These are phyloP conservation scores for Pyrocoelia pectoralis DNA, from an alignment of 2,888 invertebrate species.

Conservation along the genomic window DNA sequence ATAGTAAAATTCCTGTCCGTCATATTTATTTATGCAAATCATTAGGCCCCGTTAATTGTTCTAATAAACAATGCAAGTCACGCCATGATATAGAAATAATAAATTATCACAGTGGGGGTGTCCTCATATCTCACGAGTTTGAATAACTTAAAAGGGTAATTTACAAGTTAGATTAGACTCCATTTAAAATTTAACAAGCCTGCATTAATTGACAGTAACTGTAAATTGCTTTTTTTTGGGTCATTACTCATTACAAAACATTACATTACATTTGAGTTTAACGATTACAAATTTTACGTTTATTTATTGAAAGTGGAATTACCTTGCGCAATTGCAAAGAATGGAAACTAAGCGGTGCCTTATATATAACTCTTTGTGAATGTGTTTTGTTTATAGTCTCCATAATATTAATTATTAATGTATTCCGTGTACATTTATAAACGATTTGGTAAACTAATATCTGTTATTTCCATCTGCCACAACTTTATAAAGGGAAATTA, in stretches of 20 bases:
- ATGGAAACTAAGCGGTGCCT: neutral
- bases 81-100: conserved; percentile 51
- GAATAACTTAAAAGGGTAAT: conserved; percentile 51
- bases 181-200: conserved; percentile 47
- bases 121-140: conserved; percentile 46
- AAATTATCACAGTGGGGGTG: conserved; percentile 52
- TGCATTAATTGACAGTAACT: conserved; percentile 52
- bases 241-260: conserved; percentile 33
- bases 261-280: neutral
- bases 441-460: no score
- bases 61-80: conserved; percentile 53
- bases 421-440: no score
- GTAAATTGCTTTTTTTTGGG: conserved; percentile 39
- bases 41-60: conserved; percentile 50
- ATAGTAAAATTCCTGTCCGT: conserved; percentile 36
- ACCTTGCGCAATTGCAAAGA: neutral
- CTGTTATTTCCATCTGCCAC: no score
- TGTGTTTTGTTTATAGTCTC: no score
- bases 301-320: neutral
- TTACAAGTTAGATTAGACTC: conserved; percentile 54
- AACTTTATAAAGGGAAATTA: no score
- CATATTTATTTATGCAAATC: conserved; percentile 49
- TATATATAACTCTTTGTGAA: no score
- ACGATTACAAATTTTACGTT: neutral
- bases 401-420: no score